Base-by-base conservation (phyloP, 2,888 invertebrate genomes). In the Lepas anatifera region DNA sequence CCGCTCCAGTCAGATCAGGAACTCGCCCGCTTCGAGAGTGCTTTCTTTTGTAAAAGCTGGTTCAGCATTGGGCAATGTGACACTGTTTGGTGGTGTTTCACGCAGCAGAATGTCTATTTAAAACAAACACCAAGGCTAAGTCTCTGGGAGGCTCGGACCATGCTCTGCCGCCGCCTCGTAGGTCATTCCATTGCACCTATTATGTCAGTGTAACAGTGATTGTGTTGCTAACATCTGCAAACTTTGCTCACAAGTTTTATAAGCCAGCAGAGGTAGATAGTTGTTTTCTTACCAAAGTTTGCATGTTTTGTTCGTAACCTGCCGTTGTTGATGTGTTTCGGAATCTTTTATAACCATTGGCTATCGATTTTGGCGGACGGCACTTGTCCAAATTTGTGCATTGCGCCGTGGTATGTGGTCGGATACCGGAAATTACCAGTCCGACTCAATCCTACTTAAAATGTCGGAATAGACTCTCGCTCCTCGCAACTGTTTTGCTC, bases 271-370 rank as follows among this genome's bases (percentile, higher is more conserved):
- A 58, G 52, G 16, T 58, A 58, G 52, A 32, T 58, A 58, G 52
- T 58, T 58, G 52, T 64, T 64, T 64, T 64, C 64, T 64, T 64
- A 64, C 64, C 64, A 64, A 64, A 64, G 64, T 64, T 64, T 64
- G 39, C 39, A 39, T 64, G 64, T 64, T 64, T 64, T 39, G 64
- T 64, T 64, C 32, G 32, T 32, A 58, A 58, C 52, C 52, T 58
- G 52, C 52, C 52, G 32, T 32, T 58, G 48, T 7, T n/a, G 32
- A 58, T 18, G 52, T 32, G 29, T 58, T 58, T 32, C 32, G 52
- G 32, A 29, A 16, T 16, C 29, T 29, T 58, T 3, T 8, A n/a
- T n/a, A n/a, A n/a, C n/a, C n/a, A n/a, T n/a, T n/a, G 27, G 52
- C 18, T 3, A 18, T 29, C n/a, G 16, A 4, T 29, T 58, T 58